These are phyloP conservation scores for Scolanthus callimorphus DNA, from an alignment of 92 coral and sea anemone species.

Conservation along the genomic window DNA sequence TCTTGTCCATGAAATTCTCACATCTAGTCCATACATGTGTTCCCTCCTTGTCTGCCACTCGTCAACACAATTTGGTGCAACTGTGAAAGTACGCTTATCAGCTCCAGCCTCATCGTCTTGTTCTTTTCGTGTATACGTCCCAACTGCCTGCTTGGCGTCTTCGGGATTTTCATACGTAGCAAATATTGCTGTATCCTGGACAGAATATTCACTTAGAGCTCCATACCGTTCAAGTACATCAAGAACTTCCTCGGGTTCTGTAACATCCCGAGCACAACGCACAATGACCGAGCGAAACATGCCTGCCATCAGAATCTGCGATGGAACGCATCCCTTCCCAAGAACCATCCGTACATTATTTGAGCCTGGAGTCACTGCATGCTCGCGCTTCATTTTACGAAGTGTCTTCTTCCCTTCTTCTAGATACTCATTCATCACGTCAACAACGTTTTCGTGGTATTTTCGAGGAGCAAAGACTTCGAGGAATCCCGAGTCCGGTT, in stretches of 20 bases:
- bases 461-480: slow-evolving; percentile 34
- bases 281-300: slow-evolving; percentile 67
- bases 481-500: slow-evolving; percentile 24
- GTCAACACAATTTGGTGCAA: background rate
- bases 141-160: slow-evolving; percentile 14
- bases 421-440: slow-evolving; percentile 20
- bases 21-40: slow-evolving; percentile 1
- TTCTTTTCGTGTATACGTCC: no score
- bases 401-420: slow-evolving; percentile 41
- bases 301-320: slow-evolving; percentile 63
- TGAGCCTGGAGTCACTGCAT: slow-evolving; percentile 9
- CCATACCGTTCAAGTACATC: slow-evolving; percentile 26
- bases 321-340: slow-evolving; percentile 55
- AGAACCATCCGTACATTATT: slow-evolving; percentile 46
- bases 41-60: background rate
- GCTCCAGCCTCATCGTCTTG: no score
- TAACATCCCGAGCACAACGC: background rate
- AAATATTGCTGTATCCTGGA: slow-evolving; percentile 8
- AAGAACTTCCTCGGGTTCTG: slow-evolving; percentile 14
- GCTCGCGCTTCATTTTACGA: slow-evolving; percentile 41
- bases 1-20: slow-evolving; percentile 46
- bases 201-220: slow-evolving; percentile 15
- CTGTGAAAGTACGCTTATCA: no score
- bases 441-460: slow-evolving; percentile 21
- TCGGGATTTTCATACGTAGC: slow-evolving; percentile 37